These are phyloP conservation scores for Notothenia rossii DNA, from an alignment of 2,113 vertebrate genomes.

Conservation along the genomic window DNA sequence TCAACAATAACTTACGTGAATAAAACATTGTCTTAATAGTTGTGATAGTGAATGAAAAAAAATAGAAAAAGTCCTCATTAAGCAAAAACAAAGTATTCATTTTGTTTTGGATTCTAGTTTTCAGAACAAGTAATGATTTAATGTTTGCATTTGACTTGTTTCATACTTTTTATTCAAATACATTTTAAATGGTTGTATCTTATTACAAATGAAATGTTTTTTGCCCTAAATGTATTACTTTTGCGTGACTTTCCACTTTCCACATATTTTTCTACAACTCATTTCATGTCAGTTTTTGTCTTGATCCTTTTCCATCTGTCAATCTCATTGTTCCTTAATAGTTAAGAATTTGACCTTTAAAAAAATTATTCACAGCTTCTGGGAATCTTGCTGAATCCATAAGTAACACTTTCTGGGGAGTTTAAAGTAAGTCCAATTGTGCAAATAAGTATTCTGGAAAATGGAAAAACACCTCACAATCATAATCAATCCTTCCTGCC, in stretches of 20 bases:
- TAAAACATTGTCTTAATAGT: too few species aligned
- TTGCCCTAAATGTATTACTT: background rate
- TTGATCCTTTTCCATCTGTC: background rate
- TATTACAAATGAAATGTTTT: background rate
- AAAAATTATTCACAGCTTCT: background rate
- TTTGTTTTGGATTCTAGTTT: too few species aligned
- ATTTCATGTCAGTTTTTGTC: background rate
- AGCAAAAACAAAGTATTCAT: too few species aligned
- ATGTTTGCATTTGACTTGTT: too few species aligned
- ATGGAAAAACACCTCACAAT: background rate
- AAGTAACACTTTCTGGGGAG: background rate
- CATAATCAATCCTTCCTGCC: slow-evolving; percentile 21
- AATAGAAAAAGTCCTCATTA: too few species aligned
- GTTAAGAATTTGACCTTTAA: background rate
- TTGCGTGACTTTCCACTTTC: too few species aligned
- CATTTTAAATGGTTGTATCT: background rate
- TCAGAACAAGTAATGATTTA: too few species aligned
- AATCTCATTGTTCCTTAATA: background rate
- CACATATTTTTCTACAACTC: background rate
- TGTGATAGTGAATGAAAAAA: too few species aligned
- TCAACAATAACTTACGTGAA: too few species aligned
- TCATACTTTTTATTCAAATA: too few species aligned
- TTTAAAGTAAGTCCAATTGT: background rate
- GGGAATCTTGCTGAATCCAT: slow-evolving; percentile 27
- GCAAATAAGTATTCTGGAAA: background rate